Percentiles rank a stretch among this genome's conserved stretches.
phyloP scores from a whole-genome alignment of 2,888 invertebrate genomes.

The Ecdyonurus torrentis region DNA sequence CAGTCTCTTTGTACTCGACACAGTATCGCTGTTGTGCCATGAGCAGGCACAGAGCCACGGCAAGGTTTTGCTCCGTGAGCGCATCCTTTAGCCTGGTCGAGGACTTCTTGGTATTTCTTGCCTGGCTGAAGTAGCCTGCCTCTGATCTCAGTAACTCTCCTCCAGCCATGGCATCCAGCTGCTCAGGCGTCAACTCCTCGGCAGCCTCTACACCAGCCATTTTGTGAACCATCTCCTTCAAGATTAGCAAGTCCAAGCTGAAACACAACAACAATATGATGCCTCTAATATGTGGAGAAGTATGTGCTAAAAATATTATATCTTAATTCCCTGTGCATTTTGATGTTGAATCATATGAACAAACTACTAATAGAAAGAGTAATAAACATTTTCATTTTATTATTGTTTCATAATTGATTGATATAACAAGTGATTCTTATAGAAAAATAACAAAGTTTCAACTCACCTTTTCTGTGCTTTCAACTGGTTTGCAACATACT shows the following conservation, averaged over 20 bases:
- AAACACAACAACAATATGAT: slow-evolving; percentile 16
- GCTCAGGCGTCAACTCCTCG: slow-evolving; percentile 91
- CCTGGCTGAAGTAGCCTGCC: slow-evolving; percentile 95
- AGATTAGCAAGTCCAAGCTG: slow-evolving; percentile 75
- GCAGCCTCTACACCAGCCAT: slow-evolving; percentile 98
- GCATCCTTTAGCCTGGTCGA: slow-evolving; percentile 90
- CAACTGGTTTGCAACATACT: slow-evolving; percentile 93
- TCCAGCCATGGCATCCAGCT: slow-evolving; percentile 91
- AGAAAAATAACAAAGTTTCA: background rate
- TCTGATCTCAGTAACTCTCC: slow-evolving; percentile 90
- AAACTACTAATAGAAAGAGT: no score
- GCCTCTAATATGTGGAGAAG: background rate
- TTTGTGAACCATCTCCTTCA: slow-evolving; percentile 96
- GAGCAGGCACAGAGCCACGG: slow-evolving; percentile 79
- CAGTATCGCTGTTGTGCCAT: slow-evolving; percentile 96
- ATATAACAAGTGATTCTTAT: slow-evolving; percentile 1
- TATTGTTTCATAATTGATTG: background rate
- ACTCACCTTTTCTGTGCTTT: slow-evolving; percentile 83
- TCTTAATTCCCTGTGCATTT: no score
- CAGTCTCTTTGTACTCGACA: slow-evolving; percentile 72
- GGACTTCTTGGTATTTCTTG: slow-evolving; percentile 90
- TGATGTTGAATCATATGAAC: no score
- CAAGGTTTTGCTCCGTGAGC: slow-evolving; percentile 81
- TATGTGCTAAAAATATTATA: no score
- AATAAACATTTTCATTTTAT: no score